A percentile compares a stretch with the other conserved stretches of the same genome.
phyloP scores from a whole-genome alignment of 2,113 vertebrate species.

The Pluvianellus socialis region DNA sequence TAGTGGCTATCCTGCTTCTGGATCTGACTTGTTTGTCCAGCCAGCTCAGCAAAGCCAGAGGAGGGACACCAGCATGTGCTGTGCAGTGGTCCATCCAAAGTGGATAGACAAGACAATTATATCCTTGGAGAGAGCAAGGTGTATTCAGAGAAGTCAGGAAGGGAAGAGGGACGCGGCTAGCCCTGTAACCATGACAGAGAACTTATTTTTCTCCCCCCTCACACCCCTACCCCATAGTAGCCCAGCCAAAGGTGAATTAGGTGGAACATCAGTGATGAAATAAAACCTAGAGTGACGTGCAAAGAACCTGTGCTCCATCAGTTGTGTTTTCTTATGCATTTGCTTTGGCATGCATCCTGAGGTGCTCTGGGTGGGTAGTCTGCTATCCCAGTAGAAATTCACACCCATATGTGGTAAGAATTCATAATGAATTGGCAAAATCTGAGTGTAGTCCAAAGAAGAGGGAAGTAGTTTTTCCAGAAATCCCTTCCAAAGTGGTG shows the following conservation, averaged over 20 bases:
- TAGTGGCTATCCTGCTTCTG: background rate
- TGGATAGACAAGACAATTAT: background rate
- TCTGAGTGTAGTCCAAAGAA: background rate
- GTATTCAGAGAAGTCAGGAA: background rate
- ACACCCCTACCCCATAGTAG: rapidly evolving
- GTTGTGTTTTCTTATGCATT: background rate
- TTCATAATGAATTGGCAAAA: background rate
- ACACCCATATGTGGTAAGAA: background rate
- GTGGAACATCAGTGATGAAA: background rate
- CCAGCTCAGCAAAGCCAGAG: background rate
- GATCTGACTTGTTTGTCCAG: background rate
- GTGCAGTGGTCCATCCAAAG: background rate
- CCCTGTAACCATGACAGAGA: background rate
- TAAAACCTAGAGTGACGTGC: background rate
- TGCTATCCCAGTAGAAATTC: background rate
- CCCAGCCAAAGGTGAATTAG: background rate
- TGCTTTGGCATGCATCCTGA: background rate
- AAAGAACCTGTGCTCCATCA: background rate
- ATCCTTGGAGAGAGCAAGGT: background rate
- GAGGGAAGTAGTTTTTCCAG: background rate
- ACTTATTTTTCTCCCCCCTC: rapidly evolving
- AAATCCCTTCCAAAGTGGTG: background rate
- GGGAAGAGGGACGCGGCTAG: background rate
- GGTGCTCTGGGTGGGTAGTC: background rate
- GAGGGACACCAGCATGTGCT: background rate